phyloP scores from a whole-genome alignment of 2,888 invertebrate genomes.

The Lochmaea capreae region DNA sequence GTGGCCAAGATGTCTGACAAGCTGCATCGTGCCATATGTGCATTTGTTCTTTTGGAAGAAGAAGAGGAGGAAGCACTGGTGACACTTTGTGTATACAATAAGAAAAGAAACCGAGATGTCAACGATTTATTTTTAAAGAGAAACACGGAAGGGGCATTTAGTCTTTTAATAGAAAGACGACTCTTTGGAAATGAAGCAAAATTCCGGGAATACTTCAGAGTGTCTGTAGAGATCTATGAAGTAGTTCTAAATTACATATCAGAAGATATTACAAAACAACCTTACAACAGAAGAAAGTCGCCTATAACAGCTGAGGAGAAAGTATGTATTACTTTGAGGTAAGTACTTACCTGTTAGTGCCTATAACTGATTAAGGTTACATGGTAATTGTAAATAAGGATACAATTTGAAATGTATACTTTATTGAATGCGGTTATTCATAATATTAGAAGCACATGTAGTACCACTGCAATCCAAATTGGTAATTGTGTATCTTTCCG shows the following conservation, averaged over 20 bases:
- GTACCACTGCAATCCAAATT: too few relatives aligned
- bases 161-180: neutral
- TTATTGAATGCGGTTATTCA: too few relatives aligned
- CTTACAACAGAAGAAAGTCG: neutral
- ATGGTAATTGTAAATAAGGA: too few relatives aligned
- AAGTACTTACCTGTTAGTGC: too few relatives aligned
- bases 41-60: neutral
- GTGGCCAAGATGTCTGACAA: neutral
- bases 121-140: neutral
- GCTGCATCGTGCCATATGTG: neutral
- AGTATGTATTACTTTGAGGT: neutral
- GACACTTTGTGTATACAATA: too few relatives aligned
- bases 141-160: neutral
- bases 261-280: neutral
- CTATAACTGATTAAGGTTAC: too few relatives aligned
- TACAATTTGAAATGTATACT: too few relatives aligned
- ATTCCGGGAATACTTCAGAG: neutral
- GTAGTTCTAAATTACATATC: neutral
- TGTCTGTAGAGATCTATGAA: neutral
- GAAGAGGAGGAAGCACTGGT: too few relatives aligned
- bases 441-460: too few relatives aligned
- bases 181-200: conserved; percentile 3
- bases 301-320: neutral
- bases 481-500: too few relatives aligned
- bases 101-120: too few relatives aligned